These are phyloP conservation scores for Tineola bisselliella DNA, from an alignment of 2,888 invertebrate genomes.

Conservation along the genomic window DNA sequence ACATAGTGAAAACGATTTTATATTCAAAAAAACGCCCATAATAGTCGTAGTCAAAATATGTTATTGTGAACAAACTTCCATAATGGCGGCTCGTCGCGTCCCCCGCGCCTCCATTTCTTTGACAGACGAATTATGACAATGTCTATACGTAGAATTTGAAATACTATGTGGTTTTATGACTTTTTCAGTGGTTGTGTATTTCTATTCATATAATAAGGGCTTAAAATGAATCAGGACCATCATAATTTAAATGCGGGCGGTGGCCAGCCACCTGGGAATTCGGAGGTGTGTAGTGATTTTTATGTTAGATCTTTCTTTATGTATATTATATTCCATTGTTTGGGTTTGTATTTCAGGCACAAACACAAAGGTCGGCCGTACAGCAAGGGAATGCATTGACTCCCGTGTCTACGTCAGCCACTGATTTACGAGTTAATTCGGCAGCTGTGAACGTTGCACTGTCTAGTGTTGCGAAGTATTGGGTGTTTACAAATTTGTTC, in stretches of 20 bases:
- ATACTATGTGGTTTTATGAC: slow-evolving; percentile 53
- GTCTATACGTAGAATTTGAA: slow-evolving; percentile 55
- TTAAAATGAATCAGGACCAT: slow-evolving; percentile 62
- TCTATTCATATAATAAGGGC: slow-evolving; percentile 24
- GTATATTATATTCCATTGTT: slow-evolving; percentile 21
- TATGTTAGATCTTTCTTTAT: slow-evolving; percentile 22
- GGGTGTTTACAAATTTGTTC: slow-evolving; percentile 84
- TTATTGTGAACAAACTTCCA: slow-evolving; percentile 60
- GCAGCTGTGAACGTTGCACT: slow-evolving; percentile 75
- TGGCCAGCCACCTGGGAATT: slow-evolving; percentile 64
- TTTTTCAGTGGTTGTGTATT: slow-evolving; percentile 30
- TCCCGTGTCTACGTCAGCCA: slow-evolving; percentile 67
- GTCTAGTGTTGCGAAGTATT: slow-evolving; percentile 82
- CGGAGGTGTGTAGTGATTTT: slow-evolving; percentile 54
- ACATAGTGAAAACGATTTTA: not conserved
- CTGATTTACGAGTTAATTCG: slow-evolving; percentile 71
- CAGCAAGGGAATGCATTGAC: slow-evolving; percentile 37
- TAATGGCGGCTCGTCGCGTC: slow-evolving; percentile 75
- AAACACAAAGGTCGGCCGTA: slow-evolving; percentile 43
- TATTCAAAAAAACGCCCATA: not conserved
- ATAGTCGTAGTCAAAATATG: not conserved
- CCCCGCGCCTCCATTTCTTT: slow-evolving; percentile 73
- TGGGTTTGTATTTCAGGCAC: slow-evolving; percentile 37
- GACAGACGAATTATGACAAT: slow-evolving; percentile 71
- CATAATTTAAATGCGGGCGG: slow-evolving; percentile 70